Percentiles rank a stretch among this genome's conserved stretches.
phyloP scores from a whole-genome alignment of 2,113 vertebrate genomes.

The Kryptolebias marmoratus region DNA sequence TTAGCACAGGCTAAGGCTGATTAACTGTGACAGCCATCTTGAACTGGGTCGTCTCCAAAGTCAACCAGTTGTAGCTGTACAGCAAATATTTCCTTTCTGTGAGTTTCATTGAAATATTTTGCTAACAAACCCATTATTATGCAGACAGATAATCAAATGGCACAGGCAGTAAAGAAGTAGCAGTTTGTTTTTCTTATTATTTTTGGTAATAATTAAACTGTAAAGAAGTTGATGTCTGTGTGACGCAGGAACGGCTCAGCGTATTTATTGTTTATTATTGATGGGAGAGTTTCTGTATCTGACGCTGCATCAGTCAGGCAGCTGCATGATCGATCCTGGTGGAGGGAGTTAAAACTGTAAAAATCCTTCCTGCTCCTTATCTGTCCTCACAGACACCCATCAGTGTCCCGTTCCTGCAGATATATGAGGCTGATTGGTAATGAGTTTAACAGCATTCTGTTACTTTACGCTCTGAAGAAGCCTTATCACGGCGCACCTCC shows the following conservation, averaged over 20 bases:
- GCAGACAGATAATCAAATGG: too few species aligned
- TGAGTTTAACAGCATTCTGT: constrained; percentile 21
- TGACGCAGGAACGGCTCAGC: neutral
- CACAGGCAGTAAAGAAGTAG: too few species aligned
- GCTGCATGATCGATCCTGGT: constrained; percentile 67
- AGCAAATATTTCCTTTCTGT: neutral
- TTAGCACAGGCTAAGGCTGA: too few species aligned
- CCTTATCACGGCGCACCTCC: constrained; percentile 26
- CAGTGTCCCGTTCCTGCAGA: constrained; percentile 66
- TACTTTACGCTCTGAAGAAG: neutral
- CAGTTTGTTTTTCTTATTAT: neutral
- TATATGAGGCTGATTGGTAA: constrained; percentile 55
- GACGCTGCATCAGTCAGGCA: constrained; percentile 62
- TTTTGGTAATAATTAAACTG: neutral
- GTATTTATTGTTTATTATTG: constrained; percentile 46
- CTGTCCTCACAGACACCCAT: constrained; percentile 65
- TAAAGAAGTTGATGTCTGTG: constrained; percentile 6
- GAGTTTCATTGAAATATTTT: neutral
- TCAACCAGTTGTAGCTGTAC: neutral
- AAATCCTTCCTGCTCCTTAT: constrained; percentile 60
- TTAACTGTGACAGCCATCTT: too few species aligned
- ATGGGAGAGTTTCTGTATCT: constrained; percentile 64
- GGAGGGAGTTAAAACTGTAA: constrained; percentile 57
- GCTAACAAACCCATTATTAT: neutral
- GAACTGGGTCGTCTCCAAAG: neutral